Evolutionary conservation across 1,140 invertebrate genomes (phyloP), one percentile per base, ranked within the genome.

Genomic region (Scaptodrosophila lebanonensis): DNA sequence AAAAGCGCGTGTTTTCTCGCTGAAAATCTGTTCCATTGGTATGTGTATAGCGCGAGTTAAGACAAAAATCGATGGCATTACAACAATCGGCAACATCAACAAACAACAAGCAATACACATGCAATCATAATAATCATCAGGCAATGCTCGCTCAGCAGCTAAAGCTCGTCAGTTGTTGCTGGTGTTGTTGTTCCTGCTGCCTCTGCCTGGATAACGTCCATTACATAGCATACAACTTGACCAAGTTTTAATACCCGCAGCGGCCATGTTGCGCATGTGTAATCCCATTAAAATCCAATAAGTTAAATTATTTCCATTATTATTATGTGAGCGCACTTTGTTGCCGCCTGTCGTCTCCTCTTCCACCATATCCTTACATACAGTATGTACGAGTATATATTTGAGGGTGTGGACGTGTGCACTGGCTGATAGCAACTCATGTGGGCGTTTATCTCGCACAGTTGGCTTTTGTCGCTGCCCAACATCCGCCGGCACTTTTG

Each of bases 221-320:
- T 62, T 57, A 56, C 9, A 20, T 20, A 52, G 7, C 29, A 5
- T 29, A 36, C 32, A 17, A 73, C 68, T 73, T 82, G 75, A 66
- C 64, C 75, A 73, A 79, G 68, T 79, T 77, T 77, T 77, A 79
- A 77, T 79, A 66, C 73, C 73, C 59, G 39, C 36, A 47, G 49
- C 65, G 53, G 62, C 42, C 65, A 66, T 83, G 75, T 75, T 82
- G 75, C 76, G 75, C 69, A 82, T 82, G 68, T 83, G 77, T 83
- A 83, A 83, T 83, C 79, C 69, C 77, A 83, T 83, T 83, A 83
- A 83, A 83, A 83, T 83, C 72, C 79, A 83, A 83, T 83, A 83
- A 83, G 72, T 83, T 83, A 77, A 83, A 83, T 83, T 83, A 83
- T 83, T 77, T 83, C 67, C 79, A 83, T 83, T 83, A 83, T 77